A percentile compares a stretch with the other conserved stretches of the same genome.
phyloP scores from a whole-genome alignment of 1,140 invertebrate genomes.

The Colletes gigas region DNA sequence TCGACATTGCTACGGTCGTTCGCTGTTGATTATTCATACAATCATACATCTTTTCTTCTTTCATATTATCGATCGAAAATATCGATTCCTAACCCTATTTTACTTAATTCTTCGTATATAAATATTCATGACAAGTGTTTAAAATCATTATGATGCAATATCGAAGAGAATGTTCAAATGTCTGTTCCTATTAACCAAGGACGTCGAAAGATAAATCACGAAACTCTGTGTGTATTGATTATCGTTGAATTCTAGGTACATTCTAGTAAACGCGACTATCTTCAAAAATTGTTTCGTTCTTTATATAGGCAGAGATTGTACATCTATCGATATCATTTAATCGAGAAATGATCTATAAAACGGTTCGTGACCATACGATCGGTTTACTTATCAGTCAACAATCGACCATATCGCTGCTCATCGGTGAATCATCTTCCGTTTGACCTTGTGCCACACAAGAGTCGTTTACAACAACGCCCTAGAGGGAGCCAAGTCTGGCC shows the following conservation, averaged over 20 bases:
- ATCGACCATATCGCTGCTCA: slow-evolving; percentile 35
- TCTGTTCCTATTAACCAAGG: no score
- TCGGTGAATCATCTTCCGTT: slow-evolving; percentile 62
- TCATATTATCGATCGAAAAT: background rate
- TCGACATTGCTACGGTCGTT: slow-evolving; percentile 28
- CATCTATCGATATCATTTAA: background rate
- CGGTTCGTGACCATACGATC: background rate
- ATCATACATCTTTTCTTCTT: background rate
- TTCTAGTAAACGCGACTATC: background rate
- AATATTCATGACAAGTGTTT: background rate
- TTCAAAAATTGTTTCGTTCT: background rate
- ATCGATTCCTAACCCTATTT: background rate
- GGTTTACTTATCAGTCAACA: slow-evolving; percentile 27
- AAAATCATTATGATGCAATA: background rate
- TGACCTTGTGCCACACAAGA: slow-evolving; percentile 64
- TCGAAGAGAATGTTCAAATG: background rate
- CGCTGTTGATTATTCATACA: background rate
- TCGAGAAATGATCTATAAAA: background rate
- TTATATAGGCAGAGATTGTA: background rate
- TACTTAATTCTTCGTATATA: background rate
- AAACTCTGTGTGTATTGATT: background rate
- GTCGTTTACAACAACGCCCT: slow-evolving; percentile 57
- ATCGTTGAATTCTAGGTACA: background rate
- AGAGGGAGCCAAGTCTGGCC: slow-evolving; percentile 62
- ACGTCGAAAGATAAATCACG: background rate